Percentiles rank a stretch among this genome's conserved stretches.
These are phyloP conservation scores for Enoplosus armatus DNA, from an alignment of 2,797 vertebrate genomes.

Conservation along the genomic window DNA sequence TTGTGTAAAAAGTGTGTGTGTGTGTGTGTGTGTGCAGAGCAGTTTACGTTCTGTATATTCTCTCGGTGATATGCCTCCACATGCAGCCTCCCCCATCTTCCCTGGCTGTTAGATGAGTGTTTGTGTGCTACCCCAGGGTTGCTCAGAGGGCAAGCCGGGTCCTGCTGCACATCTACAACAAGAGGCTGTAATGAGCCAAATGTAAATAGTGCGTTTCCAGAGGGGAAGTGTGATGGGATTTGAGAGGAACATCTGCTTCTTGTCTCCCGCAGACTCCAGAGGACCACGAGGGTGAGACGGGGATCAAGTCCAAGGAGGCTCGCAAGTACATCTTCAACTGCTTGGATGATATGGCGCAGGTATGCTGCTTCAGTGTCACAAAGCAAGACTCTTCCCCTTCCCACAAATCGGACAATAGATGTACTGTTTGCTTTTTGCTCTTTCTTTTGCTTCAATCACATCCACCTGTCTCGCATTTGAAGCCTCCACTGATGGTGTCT, in stretches of 20 bases:
- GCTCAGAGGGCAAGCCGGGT: constrained; percentile 74
- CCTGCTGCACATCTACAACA: constrained; percentile 78
- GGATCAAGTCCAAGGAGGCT: constrained; percentile 99
- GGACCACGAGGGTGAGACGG: constrained; percentile 98
- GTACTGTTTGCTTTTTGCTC: not conserved
- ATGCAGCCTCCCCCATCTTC: constrained; percentile 17
- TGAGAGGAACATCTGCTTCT: constrained; percentile 81
- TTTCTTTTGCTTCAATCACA: constrained; percentile 15
- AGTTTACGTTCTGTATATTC: not conserved
- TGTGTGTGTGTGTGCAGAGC: not conserved
- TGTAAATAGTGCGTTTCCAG: constrained; percentile 80
- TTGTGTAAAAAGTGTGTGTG: not conserved
- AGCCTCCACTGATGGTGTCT: not conserved
- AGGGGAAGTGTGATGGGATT: constrained; percentile 76
- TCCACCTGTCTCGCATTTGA: constrained; percentile 27
- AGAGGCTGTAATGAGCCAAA: constrained; percentile 77
- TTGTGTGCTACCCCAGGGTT: constrained; percentile 76
- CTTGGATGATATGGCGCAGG: constrained; percentile 99
- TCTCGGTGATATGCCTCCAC: constrained; percentile 21
- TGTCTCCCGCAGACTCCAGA: constrained; percentile 92
- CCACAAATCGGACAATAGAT: not conserved
- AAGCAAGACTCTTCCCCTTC: constrained; percentile 1
- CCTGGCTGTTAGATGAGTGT: constrained; percentile 65
- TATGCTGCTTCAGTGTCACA: constrained; percentile 72
- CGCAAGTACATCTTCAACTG: constrained; percentile 99